A percentile compares a stretch with the other conserved stretches of the same genome.
Conservation (phyloP, 2,888 invertebrate genomes). For the Tipula unca region DNA sequence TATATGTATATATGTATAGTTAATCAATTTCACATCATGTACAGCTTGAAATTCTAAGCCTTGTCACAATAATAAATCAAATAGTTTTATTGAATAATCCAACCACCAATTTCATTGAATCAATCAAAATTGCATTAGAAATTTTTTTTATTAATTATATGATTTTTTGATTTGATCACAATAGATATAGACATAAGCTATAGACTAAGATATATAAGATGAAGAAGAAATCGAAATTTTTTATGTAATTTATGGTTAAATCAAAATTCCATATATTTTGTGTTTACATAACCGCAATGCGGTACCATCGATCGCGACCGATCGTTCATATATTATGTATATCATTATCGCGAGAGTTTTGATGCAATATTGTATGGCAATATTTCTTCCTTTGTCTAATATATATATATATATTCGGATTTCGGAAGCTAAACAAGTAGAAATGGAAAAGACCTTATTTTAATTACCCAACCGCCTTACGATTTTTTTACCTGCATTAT, state of each 20-base stretch:
- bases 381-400: not conserved
- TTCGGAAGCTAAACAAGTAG: not conserved
- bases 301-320: not conserved
- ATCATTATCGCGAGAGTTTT: not conserved
- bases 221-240: not conserved
- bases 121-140: constrained; percentile 8
- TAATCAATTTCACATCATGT: not conserved
- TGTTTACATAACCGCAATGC: not conserved
- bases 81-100: not conserved
- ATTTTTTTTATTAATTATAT: not conserved
- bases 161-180: not conserved
- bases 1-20: not conserved
- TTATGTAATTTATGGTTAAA: not conserved
- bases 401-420: too few relatives aligned
- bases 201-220: not conserved
- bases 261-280: not conserved
- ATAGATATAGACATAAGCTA: not conserved
- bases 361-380: not conserved
- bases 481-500: not conserved
- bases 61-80: constrained; percentile 8
- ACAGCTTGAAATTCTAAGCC: not conserved
- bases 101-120: not conserved
- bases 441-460: too few relatives aligned
- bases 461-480: not conserved
- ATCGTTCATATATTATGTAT: too few relatives aligned